Evolutionary conservation across 2,888 invertebrate species (phyloP).

Genomic region (Koerneria pararmatus): DNA sequence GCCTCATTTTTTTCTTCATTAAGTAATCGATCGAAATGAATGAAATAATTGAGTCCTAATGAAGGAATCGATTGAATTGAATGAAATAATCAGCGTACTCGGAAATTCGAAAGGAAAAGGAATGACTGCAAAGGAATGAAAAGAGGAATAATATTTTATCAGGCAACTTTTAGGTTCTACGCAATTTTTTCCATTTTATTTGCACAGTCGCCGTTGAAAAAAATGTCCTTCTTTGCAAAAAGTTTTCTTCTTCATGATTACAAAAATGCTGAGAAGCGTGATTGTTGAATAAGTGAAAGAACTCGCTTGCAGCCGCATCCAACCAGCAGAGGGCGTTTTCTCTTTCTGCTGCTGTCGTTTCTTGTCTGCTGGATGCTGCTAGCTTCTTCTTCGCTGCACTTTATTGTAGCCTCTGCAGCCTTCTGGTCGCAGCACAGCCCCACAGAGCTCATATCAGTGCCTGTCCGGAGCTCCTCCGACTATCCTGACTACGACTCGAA

Average conservation of each 20-base stretch:
- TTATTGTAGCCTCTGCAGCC: constrained; percentile 7
- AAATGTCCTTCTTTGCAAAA: not conserved
- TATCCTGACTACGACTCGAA: constrained; percentile 18
- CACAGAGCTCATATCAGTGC: constrained; percentile 13
- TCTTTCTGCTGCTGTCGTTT: constrained; percentile 13
- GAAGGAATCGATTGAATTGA: too few species aligned
- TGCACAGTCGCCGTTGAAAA: too few species aligned
- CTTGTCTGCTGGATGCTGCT: constrained; percentile 18
- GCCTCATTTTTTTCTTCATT: too few species aligned
- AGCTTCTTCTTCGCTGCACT: constrained; percentile 15
- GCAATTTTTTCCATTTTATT: too few species aligned
- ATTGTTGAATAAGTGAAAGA: too few species aligned
- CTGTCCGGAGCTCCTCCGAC: constrained; percentile 2
- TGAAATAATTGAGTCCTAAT: too few species aligned
- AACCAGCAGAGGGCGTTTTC: not conserved
- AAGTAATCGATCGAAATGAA: too few species aligned
- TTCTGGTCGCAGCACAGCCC: constrained; percentile 13
- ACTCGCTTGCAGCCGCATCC: constrained; percentile 14
- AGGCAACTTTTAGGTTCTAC: constrained; percentile 2
- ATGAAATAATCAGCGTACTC: too few species aligned
- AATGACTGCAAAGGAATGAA: too few species aligned
- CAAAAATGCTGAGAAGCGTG: too few species aligned
- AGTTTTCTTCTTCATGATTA: not conserved
- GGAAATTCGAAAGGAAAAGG: too few species aligned
- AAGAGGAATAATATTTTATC: too few species aligned